phyloP scores from a whole-genome alignment of 2,113 vertebrate genomes.

The Natator depressus region DNA sequence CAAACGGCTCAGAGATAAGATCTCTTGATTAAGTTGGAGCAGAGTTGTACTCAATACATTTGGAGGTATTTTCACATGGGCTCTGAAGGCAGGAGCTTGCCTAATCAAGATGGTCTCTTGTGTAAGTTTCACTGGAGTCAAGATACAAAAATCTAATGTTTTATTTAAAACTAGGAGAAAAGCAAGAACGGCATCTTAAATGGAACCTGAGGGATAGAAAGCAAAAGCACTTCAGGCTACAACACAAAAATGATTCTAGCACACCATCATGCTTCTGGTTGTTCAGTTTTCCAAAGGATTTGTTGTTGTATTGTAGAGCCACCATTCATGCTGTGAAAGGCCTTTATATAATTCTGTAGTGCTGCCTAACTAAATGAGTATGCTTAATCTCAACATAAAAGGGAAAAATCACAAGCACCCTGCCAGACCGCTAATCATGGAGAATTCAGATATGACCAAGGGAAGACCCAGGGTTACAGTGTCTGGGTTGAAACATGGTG shows the following conservation, averaged over 20 bases:
- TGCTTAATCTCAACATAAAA: background rate
- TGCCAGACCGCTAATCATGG: rapidly evolving
- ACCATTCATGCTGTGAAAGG: rapidly evolving
- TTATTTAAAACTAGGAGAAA: background rate
- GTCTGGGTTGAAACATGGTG: rapidly evolving
- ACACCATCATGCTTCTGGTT: background rate
- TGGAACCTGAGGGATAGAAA: background rate
- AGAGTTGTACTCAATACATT: background rate
- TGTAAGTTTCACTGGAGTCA: background rate
- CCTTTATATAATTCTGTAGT: background rate
- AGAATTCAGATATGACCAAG: rapidly evolving
- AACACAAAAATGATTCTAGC: background rate
- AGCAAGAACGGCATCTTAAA: rapidly evolving
- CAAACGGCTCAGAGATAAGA: background rate
- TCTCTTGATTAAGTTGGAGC: background rate
- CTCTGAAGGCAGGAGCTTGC: background rate
- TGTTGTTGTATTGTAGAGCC: background rate
- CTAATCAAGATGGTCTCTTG: background rate
- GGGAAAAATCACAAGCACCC: rapidly evolving
- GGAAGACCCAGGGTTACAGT: background rate
- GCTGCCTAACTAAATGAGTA: background rate
- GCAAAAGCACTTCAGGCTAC: no score
- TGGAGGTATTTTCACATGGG: rapidly evolving
- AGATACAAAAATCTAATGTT: no score
- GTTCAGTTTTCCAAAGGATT: background rate